These are phyloP conservation scores for Saccostrea cuccullata DNA, from an alignment of 1,140 invertebrate genomes.

Conservation along the genomic window DNA sequence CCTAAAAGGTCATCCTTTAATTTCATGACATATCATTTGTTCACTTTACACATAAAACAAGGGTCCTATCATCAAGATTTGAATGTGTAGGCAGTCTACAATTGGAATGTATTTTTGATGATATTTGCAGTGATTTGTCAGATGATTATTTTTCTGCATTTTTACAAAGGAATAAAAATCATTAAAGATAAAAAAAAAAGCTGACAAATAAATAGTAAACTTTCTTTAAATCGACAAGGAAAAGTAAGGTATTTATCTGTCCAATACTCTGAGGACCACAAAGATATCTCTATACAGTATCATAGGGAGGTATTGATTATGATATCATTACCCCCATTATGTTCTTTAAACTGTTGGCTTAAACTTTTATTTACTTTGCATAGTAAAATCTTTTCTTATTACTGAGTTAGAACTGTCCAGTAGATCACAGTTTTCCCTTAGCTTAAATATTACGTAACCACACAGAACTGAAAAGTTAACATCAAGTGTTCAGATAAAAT, in stretches of 20 bases:
- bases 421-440: background rate
- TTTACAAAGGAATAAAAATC: background rate
- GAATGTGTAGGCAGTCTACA: background rate
- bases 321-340: background rate
- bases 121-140: background rate
- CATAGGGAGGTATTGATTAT: background rate
- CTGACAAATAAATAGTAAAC: background rate
- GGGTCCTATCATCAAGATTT: background rate
- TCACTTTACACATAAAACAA: no score
- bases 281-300: background rate
- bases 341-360: background rate
- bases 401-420: background rate
- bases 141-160: background rate
- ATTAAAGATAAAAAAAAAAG: background rate
- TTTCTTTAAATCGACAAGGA: background rate
- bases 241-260: background rate
- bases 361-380: background rate
- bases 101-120: background rate
- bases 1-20: no score
- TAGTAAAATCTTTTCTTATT: background rate
- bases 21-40: no score
- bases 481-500: background rate
- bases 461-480: background rate
- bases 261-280: background rate
- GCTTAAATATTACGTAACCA: background rate